Conservation (phyloP, 1,140 invertebrate genomes). For the Steinernema feltiae region DNA sequence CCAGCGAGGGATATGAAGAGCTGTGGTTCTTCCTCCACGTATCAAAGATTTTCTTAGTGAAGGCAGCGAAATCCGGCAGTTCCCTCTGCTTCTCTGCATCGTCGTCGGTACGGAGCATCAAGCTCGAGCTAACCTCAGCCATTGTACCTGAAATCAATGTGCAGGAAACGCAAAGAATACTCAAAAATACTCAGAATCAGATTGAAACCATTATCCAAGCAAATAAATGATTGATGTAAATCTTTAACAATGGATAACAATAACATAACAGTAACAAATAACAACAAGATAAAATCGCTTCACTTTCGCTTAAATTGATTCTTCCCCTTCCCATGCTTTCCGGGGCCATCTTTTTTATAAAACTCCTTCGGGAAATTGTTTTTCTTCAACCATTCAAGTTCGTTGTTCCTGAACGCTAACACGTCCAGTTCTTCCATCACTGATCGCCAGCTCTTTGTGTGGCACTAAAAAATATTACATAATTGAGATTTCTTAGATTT, state of each 20-base stretch:
- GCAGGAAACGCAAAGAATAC: too few relatives aligned
- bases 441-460: slow-evolving; percentile 4
- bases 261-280: not conserved
- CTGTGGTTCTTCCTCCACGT: not conserved
- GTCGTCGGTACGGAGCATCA: not conserved
- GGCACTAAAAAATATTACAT: not conserved
- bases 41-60: not conserved
- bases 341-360: not conserved
- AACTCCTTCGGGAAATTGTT: slow-evolving; percentile 1
- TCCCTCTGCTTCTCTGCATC: not conserved
- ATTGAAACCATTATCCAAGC: not conserved
- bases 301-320: not conserved
- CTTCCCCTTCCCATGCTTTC: not conserved
- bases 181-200: not conserved
- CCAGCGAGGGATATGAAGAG: not conserved
- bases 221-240: not conserved
- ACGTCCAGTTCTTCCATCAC: not conserved
- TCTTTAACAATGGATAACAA: not conserved
- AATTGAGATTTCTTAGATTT: not conserved
- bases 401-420: not conserved
- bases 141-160: not conserved
- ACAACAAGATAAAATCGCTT: not conserved
- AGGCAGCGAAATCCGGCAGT: not conserved
- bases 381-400: not conserved
- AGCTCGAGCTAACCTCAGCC: not conserved